A percentile compares a stretch with the other conserved stretches of the same genome.
phyloP scores from a whole-genome alignment of 2,888 invertebrate genomes.

The Rhimphoctona megacephalus region DNA sequence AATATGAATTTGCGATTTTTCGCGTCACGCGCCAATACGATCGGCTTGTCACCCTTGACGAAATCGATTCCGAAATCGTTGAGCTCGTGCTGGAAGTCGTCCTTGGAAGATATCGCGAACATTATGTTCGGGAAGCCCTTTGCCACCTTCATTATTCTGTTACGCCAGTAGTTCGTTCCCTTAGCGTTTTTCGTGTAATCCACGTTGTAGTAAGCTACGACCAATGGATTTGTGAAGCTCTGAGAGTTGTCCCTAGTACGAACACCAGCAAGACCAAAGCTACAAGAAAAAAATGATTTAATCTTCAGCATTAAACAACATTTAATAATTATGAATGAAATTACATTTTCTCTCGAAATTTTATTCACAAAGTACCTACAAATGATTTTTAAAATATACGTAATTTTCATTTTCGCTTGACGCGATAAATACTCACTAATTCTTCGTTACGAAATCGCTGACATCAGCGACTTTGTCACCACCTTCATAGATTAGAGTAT shows the following conservation, averaged over 20 bases:
- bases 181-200: slow-evolving; percentile 99
- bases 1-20: slow-evolving; percentile 96
- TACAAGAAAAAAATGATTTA: slow-evolving; percentile 79
- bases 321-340: not conserved
- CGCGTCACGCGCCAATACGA: slow-evolving; percentile 93
- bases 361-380: not conserved
- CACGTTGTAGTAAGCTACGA: slow-evolving; percentile 96
- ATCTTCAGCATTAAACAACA: not conserved
- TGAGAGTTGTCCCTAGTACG: slow-evolving; percentile 93
- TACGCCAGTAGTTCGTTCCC: slow-evolving; percentile 99
- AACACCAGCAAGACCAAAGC: slow-evolving; percentile 96
- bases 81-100: slow-evolving; percentile 97
- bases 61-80: slow-evolving; percentile 97
- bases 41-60: slow-evolving; percentile 94
- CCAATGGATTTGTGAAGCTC: slow-evolving; percentile 95
- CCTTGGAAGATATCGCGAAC: slow-evolving; percentile 97
- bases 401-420: not conserved
- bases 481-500: slow-evolving; percentile 91
- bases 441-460: slow-evolving; percentile 92
- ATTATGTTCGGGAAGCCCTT: slow-evolving; percentile 89
- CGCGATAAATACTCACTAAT: slow-evolving; percentile 89
- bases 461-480: slow-evolving; percentile 89
- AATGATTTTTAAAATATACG: too few species aligned
- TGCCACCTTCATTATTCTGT: slow-evolving; percentile 96
- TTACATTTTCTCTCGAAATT: not conserved